phyloP scores from a whole-genome alignment of 2,888 invertebrate species.

The Thalpophila matura region DNA sequence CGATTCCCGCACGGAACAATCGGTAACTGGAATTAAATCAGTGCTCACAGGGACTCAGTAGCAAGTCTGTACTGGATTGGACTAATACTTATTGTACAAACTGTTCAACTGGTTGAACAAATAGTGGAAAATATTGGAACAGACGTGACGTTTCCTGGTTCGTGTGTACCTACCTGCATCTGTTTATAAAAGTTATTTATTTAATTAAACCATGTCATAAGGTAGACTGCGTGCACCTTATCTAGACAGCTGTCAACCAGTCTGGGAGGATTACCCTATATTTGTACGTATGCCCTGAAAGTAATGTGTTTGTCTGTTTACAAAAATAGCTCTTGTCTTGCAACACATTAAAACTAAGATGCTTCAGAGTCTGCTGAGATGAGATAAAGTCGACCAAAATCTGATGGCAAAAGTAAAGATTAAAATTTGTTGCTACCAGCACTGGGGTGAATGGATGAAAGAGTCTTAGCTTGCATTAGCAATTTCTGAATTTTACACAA shows the following conservation, averaged over 20 bases:
- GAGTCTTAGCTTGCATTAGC: too few relatives aligned
- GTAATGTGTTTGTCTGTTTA: slow-evolving; percentile 3
- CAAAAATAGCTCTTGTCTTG: slow-evolving; percentile 5
- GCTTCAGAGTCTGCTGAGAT: too few relatives aligned
- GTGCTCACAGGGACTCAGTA: background rate
- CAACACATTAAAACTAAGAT: too few relatives aligned
- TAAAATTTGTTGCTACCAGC: too few relatives aligned
- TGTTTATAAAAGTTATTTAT: slow-evolving; percentile 20
- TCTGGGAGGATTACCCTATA: slow-evolving; percentile 25
- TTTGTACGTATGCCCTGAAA: slow-evolving; percentile 16
- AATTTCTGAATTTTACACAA: too few relatives aligned
- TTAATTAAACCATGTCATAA: slow-evolving; percentile 10
- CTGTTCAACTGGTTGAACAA: too few relatives aligned
- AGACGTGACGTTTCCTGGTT: slow-evolving; percentile 4
- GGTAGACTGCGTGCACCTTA: slow-evolving; percentile 5
- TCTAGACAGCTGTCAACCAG: slow-evolving; percentile 44
- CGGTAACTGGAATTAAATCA: background rate
- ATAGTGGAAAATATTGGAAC: too few relatives aligned
- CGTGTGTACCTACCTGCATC: background rate
- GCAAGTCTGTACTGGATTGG: background rate
- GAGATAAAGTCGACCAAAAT: too few relatives aligned
- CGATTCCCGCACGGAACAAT: too few relatives aligned
- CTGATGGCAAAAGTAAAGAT: too few relatives aligned
- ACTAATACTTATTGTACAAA: too few relatives aligned
- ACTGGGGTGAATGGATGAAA: too few relatives aligned